These are phyloP conservation scores for Heliconius ethilla DNA, from an alignment of 2,888 invertebrate genomes.

Conservation along the genomic window DNA sequence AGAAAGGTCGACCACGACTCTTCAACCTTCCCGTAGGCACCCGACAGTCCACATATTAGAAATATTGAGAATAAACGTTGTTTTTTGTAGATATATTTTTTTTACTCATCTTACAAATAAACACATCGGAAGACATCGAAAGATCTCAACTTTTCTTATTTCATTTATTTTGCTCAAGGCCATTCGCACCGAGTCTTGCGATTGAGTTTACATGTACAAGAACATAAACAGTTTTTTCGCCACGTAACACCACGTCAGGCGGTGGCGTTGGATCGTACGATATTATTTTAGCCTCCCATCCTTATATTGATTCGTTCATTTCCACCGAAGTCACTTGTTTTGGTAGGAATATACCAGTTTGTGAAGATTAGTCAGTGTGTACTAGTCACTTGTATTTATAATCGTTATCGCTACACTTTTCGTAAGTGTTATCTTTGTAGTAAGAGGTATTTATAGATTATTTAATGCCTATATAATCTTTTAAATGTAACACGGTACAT, in stretches of 20 bases:
- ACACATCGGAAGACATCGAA: background rate
- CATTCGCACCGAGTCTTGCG: background rate
- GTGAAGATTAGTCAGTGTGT: background rate
- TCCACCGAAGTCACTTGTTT: constrained; percentile 29
- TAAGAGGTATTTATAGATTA: constrained; percentile 34
- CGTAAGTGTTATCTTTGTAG: constrained; percentile 40
- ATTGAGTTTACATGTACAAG: background rate
- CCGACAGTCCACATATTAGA: too few relatives aligned
- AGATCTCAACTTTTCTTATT: background rate
- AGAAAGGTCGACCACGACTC: too few relatives aligned
- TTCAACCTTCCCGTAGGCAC: too few relatives aligned
- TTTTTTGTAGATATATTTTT: background rate
- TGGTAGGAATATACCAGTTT: constrained; percentile 27
- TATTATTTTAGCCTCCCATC: constrained; percentile 1
- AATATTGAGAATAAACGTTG: background rate
- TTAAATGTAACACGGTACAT: background rate
- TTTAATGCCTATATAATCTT: constrained; percentile 13
- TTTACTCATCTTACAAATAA: background rate
- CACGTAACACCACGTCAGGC: constrained; percentile 62
- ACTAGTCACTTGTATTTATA: constrained; percentile 26
- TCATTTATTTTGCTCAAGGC: constrained; percentile 12
- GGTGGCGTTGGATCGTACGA: constrained; percentile 68
- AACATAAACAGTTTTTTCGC: constrained; percentile 10
- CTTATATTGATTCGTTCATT: constrained; percentile 30
- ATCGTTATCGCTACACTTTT: constrained; percentile 33